Percentiles rank a stretch among this genome's conserved stretches.
These are phyloP conservation scores for Misgurnus anguillicaudatus DNA, from an alignment of 2,113 vertebrate genomes.

Conservation along the genomic window DNA sequence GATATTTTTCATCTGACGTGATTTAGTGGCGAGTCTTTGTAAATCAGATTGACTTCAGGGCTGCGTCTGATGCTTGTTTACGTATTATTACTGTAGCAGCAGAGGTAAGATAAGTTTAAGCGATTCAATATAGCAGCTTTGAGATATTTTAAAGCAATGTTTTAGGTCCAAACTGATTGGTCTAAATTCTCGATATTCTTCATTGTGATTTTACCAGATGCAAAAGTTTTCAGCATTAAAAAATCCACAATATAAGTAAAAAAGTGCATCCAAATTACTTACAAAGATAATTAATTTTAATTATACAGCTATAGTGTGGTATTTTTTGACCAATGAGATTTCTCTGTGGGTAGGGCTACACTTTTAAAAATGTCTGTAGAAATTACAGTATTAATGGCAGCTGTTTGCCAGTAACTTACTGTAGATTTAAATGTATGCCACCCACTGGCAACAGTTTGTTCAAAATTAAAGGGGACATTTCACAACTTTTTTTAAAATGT, in stretches of 20 bases:
- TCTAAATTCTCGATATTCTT: constrained; percentile 34
- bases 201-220: constrained; percentile 9
- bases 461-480: too few species aligned
- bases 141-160: constrained; percentile 66
- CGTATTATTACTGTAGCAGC: constrained; percentile 33
- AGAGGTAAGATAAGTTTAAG: constrained; percentile 34
- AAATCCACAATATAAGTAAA: background rate
- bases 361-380: too few species aligned
- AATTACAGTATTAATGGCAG: too few species aligned
- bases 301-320: too few species aligned
- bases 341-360: constrained; percentile 13
- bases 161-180: constrained; percentile 40
- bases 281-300: background rate
- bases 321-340: constrained; percentile 8
- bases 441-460: too few species aligned
- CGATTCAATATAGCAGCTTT: constrained; percentile 67
- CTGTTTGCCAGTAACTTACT: too few species aligned
- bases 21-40: constrained; percentile 27
- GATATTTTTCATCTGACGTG: background rate
- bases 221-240: background rate
- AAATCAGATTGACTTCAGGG: constrained; percentile 7
- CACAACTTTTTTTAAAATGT: too few species aligned
- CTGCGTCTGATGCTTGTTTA: constrained; percentile 20
- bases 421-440: too few species aligned
- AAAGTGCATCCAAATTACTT: background rate